Conservation (phyloP, 1,140 invertebrate species). For the Coelopa frigida region DNA sequence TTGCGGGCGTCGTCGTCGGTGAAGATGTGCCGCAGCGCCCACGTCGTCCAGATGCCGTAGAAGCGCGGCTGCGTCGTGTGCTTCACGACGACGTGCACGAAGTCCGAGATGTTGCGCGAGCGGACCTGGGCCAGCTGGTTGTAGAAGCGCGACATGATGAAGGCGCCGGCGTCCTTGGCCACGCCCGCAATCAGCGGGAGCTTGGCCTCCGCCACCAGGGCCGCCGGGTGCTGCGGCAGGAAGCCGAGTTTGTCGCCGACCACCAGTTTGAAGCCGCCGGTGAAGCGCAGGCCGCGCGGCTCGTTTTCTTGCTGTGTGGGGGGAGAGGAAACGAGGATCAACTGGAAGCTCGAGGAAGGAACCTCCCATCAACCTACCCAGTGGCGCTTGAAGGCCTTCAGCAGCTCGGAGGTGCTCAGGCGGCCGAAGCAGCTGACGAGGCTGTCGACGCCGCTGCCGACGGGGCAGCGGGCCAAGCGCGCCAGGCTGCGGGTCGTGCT, state of each 20-base stretch:
- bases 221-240: conserved; percentile 25
- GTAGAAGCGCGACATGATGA: conserved; percentile 39
- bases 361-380: conserved; percentile 10
- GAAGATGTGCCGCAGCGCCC: conserved; percentile 30
- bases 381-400: conserved; percentile 23
- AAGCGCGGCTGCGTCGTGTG: conserved; percentile 26
- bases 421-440: conserved; percentile 18
- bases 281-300: conserved; percentile 17
- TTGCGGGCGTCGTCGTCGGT: conserved; percentile 16
- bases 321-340: not conserved
- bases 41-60: conserved; percentile 30
- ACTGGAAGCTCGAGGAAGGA: too few species aligned
- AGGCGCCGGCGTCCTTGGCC: conserved; percentile 37
- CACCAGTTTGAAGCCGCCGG: conserved; percentile 36
- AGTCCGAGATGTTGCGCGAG: conserved; percentile 32
- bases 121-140: conserved; percentile 20
- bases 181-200: conserved; percentile 26
- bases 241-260: conserved; percentile 33
- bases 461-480: conserved; percentile 26
- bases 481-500: conserved; percentile 26
- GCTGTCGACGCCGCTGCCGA: not conserved
- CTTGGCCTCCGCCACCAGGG: conserved; percentile 21
- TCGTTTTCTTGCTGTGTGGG: conserved; percentile 22
- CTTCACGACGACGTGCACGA: conserved; percentile 30
- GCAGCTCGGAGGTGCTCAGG: conserved; percentile 27